Percentiles rank a stretch among this genome's conserved stretches.
These are phyloP conservation scores for Aythya baeri DNA, from an alignment of 2,113 vertebrate species.

Conservation along the genomic window DNA sequence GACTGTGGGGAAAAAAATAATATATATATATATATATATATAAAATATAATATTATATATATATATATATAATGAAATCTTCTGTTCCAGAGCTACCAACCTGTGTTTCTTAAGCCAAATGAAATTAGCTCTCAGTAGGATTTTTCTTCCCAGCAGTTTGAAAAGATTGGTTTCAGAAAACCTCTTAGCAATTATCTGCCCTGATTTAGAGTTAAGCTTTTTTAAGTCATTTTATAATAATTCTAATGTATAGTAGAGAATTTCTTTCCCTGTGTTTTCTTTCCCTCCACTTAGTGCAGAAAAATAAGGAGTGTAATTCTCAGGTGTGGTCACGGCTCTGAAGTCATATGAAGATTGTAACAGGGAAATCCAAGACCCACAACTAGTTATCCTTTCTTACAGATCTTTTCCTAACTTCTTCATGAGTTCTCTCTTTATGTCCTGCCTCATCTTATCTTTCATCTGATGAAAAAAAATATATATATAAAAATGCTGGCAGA, in stretches of 20 bases:
- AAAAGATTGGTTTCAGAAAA: not conserved
- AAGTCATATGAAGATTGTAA: not conserved
- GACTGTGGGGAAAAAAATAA: not conserved
- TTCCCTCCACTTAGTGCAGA: not conserved
- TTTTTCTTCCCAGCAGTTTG: not conserved
- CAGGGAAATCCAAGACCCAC: not conserved
- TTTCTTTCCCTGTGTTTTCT: not conserved
- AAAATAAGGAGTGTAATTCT: not conserved
- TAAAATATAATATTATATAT: no score
- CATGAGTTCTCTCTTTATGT: rapidly evolving
- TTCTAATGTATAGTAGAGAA: not conserved
- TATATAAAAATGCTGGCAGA: not conserved
- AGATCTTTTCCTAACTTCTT: not conserved
- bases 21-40: no score
- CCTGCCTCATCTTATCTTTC: not conserved
- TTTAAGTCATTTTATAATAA: not conserved
- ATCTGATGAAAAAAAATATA: not conserved
- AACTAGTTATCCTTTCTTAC: not conserved
- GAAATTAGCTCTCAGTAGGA: not conserved
- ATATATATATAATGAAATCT: not conserved
- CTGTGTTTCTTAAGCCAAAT: not conserved
- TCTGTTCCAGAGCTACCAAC: not conserved
- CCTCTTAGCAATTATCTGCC: not conserved
- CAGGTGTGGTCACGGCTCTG: not conserved
- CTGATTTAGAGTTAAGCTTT: not conserved